Evolutionary conservation across 2,113 vertebrate genomes (phyloP).

Genomic region (Laticauda colubrina): DNA sequence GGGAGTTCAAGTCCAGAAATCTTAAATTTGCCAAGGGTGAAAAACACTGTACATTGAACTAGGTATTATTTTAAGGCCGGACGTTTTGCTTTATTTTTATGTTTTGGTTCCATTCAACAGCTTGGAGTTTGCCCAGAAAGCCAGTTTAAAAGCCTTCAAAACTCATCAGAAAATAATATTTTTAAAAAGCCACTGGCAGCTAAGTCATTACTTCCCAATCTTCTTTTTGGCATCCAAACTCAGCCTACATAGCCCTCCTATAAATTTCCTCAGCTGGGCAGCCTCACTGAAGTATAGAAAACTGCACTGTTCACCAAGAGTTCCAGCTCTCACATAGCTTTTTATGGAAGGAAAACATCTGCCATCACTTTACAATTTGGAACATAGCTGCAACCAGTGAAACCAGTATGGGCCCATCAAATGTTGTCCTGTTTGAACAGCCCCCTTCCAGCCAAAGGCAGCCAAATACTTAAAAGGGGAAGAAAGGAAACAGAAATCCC

Average conservation of each 20-base stretch:
- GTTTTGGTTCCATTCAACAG: neutral
- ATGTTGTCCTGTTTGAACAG: neutral
- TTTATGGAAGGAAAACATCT: neutral
- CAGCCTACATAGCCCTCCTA: neutral
- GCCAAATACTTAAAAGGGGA: neutral
- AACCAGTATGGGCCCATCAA: neutral
- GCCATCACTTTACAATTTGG: neutral
- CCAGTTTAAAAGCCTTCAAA: neutral
- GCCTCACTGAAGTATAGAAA: neutral
- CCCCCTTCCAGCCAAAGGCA: neutral
- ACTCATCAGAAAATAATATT: neutral
- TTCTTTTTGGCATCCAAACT: neutral
- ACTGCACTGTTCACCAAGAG: neutral
- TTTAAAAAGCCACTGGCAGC: no score
- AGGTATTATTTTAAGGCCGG: neutral
- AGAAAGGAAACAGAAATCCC: neutral
- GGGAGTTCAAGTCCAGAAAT: no score
- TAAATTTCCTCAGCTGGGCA: neutral
- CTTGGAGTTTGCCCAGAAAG: neutral
- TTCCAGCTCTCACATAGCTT: neutral
- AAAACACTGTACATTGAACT: neutral
- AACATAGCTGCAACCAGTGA: neutral
- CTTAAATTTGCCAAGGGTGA: no score
- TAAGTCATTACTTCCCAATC: neutral
- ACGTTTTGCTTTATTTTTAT: neutral